Base-by-base conservation (phyloP, 2,888 invertebrate genomes). In the Andricus curvator region DNA sequence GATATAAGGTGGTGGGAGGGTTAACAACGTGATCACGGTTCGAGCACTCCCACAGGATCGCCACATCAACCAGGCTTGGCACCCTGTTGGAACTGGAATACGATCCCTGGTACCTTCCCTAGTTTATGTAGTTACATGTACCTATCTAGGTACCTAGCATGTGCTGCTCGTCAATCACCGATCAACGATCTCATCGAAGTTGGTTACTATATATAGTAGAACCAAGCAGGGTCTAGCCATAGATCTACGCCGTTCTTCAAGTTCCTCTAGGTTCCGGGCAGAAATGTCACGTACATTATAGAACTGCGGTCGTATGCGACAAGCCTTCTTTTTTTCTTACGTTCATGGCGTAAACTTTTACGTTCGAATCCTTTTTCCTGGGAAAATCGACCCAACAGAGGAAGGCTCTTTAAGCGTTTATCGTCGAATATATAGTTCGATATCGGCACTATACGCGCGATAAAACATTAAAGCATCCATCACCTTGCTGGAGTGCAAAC, bases 1-100 rank as follows among this genome's bases (percentile, higher is more conserved):
- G 67, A 79, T 67, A 76, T 70, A 82, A 78, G 70, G 74, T 62
- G 68, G 79, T 82, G 80, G 83, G 80, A 85, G 85, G 84, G 88
- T 88, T 89, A 89, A 89, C 89, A 89, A 88, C 87, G 88, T 86
- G 89, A 89, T 89, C 89, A 86, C 85, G 86, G 88, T 88, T 88
- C 88, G 86, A 89, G 88, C 84, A 88, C 88, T 88, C 89, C 89
- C 88, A 74, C 83, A 88, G 89, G 89, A 89, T 88, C 88, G 84
- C 84, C 86, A 80, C 85, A 85, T 88, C 86, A 84, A 82, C 87
- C 79, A 79, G 83, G 70, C 60, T 68, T 56, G 60, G 66, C 70
- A 80, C 80, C 33, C 29, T 25, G 62, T 41, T 20, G 78, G 33
- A 56, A 37, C 48, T 51, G 20, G 51, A 33, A 51, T 29, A 70